A percentile compares a stretch with the other conserved stretches of the same genome.
phyloP scores from a whole-genome alignment of 2,797 vertebrate genomes.

The Atherinosoma microstoma region DNA sequence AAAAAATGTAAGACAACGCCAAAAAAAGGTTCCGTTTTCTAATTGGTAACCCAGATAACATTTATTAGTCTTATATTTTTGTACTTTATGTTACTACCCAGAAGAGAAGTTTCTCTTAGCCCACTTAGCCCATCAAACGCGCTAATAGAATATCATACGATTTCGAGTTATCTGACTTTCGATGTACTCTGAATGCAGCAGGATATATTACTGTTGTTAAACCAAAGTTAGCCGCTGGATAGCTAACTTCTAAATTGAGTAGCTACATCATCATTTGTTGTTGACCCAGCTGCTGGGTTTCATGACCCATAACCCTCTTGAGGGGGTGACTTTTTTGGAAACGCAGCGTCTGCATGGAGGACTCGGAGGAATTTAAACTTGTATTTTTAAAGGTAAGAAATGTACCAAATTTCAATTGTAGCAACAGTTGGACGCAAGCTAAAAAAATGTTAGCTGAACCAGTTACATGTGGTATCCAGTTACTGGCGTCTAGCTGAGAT shows the following conservation, averaged over 20 bases:
- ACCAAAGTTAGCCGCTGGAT: not conserved
- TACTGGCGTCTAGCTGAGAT: constrained; percentile 26
- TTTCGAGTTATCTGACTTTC: not conserved
- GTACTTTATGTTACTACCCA: not conserved
- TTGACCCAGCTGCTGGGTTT: not conserved
- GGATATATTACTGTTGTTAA: not conserved
- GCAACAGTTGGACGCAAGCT: rapidly evolving
- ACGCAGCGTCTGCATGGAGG: constrained; percentile 78
- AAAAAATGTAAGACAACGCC: not conserved
- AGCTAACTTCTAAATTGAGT: not conserved
- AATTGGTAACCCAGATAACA: not conserved
- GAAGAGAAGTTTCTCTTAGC: not conserved
- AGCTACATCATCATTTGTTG: not conserved
- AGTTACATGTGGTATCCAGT: not conserved
- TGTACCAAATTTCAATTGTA: rapidly evolving
- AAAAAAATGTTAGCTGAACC: rapidly evolving
- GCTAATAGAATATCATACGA: not conserved
- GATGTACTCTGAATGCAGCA: not conserved
- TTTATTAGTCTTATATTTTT: not conserved
- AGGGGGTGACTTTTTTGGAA: constrained; percentile 56
- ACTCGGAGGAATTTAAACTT: constrained; percentile 74
- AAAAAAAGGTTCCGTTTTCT: not conserved
- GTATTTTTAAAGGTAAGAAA: constrained; percentile 74
- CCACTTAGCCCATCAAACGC: not conserved
- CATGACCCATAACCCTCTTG: constrained; percentile 28